Conservation (phyloP, 1,140 invertebrate genomes). For the Drosophila fuyamai region DNA sequence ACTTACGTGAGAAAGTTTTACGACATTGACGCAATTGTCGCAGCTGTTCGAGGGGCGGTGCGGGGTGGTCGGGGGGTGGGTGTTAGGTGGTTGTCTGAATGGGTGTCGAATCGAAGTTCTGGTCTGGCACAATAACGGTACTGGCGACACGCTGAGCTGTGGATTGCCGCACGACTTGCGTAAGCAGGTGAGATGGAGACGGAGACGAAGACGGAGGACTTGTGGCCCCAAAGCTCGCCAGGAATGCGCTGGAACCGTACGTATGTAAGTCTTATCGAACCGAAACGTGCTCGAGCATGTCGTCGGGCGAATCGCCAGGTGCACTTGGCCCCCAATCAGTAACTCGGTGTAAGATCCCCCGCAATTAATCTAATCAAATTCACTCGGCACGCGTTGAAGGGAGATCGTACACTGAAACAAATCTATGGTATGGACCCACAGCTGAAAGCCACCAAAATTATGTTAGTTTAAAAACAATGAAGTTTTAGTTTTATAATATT, state of each 20-base stretch:
- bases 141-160: constrained; percentile 61
- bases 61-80: constrained; percentile 11
- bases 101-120: constrained; percentile 2
- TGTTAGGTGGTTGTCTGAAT: background rate
- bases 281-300: constrained; percentile 66
- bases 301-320: constrained; percentile 26
- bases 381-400: constrained; percentile 20
- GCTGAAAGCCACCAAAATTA: too few relatives aligned
- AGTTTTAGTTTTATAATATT: too few relatives aligned
- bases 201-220: constrained; percentile 10
- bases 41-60: constrained; percentile 24
- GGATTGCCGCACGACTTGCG: constrained; percentile 56
- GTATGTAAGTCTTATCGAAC: constrained; percentile 47
- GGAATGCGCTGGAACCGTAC: constrained; percentile 19
- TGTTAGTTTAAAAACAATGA: too few relatives aligned
- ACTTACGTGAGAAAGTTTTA: constrained; percentile 80
- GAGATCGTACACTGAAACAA: constrained; percentile 1
- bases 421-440: background rate
- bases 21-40: constrained; percentile 66
- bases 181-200: constrained; percentile 54
- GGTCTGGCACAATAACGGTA: constrained; percentile 61
- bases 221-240: constrained; percentile 25
- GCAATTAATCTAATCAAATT: constrained; percentile 35
- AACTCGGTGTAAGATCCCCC: constrained; percentile 18
- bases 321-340: constrained; percentile 39